Conservation (phyloP, 92 coral and sea anemone genomes). For the Parazoanthus atlanticus region DNA sequence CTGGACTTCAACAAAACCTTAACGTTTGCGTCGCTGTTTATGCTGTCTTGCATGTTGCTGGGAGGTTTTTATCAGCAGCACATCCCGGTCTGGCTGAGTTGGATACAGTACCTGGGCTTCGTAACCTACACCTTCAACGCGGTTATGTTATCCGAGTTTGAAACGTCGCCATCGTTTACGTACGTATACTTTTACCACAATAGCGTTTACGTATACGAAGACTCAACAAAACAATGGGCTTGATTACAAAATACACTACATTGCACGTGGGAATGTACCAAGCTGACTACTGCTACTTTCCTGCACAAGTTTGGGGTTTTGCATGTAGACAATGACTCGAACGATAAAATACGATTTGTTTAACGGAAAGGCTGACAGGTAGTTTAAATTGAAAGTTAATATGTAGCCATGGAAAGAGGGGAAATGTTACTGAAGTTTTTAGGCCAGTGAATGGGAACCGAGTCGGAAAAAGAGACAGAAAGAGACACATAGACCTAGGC, state of each 20-base stretch:
- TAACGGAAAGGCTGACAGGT: no score
- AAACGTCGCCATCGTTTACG: conserved; percentile 74
- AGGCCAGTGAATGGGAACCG: no score
- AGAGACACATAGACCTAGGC: no score
- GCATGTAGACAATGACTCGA: no score
- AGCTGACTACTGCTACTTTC: no score
- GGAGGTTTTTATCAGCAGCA: conserved; percentile 88
- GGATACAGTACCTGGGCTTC: conserved; percentile 74
- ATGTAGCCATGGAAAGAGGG: no score
- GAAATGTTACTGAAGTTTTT: no score
- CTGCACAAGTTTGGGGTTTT: no score
- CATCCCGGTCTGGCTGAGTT: conserved; percentile 83
- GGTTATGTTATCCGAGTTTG: conserved; percentile 67
- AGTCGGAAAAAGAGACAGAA: no score
- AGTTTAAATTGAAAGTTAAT: no score
- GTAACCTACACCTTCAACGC: conserved; percentile 74
- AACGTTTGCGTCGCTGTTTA: conserved; percentile 70
- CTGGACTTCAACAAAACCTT: conserved; percentile 83
- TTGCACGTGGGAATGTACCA: not conserved
- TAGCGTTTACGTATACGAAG: not conserved
- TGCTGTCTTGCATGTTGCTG: conserved; percentile 74
- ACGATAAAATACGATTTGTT: no score
- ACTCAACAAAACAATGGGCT: not conserved
- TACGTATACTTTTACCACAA: conserved; percentile 14
- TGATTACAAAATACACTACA: not conserved